Base-by-base conservation (phyloP, 2,888 invertebrate genomes). In the Lingula anatina region DNA sequence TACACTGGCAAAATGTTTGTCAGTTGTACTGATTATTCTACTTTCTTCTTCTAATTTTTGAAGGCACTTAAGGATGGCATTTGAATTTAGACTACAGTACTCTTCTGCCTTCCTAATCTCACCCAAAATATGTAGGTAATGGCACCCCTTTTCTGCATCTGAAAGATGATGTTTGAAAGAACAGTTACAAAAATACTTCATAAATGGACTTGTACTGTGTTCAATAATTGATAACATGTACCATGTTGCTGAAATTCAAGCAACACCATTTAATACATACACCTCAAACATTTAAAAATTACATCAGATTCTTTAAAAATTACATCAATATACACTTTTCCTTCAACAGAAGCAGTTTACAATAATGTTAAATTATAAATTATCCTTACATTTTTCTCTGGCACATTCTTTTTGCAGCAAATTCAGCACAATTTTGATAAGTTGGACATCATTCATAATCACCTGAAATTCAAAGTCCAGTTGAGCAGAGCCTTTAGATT, bases 61-160 rank as follows among this genome's bases (percentile, higher is more conserved):
- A 21, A 68, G 55, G 54, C 64, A 59, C 28, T 47, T 43, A n/a
- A 56, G 40, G 5, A 68, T 46, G 15, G 61, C 59, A 2, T 47
- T 45, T 26, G 54, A 51, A 43, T 57, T 54, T 18, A 66, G 53
- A 24, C 53, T 55, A 21, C 56, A 47, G 50, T 65, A 68, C 40
- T 54, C 56, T 4, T 49, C 37, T 1, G 57, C 61, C 35, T 55
- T 59, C 12, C 54, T 55, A 15, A 65, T 43, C 42, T 59, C 56
- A 21, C 58, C 54, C 24, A 57, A 44, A 2, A 68, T 21, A 35
- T 61, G 60, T 12, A 62, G 38, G 35, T 58, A 54, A 40, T 68
- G 65, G 41, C 65, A 65, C 0, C 68, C 68, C 42, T 47, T 58
- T 26, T 61, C 59, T 3, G 51, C 31, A 55, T 60, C 65, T 64